Conservation (phyloP, 2,797 vertebrate genomes). For the Schizopygopsis malacanthus region DNA sequence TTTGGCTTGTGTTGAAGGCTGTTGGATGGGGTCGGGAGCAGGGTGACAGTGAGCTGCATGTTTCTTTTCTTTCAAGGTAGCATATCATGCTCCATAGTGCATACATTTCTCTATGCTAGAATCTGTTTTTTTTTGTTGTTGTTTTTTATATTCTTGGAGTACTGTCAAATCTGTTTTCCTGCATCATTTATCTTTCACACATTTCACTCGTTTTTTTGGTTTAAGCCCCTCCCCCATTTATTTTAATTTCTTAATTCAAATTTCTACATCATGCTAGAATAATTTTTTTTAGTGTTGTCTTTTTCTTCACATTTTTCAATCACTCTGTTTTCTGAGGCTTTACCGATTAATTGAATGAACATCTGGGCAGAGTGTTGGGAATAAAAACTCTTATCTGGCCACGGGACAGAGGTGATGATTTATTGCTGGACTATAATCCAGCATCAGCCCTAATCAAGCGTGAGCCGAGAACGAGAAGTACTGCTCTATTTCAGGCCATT, state of each 20-base stretch:
- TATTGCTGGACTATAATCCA: conserved; percentile 6
- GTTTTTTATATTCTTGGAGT: background rate
- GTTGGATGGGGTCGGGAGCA: background rate
- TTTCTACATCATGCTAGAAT: background rate
- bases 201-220: background rate
- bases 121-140: background rate
- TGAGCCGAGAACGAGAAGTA: background rate
- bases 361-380: conserved; percentile 9
- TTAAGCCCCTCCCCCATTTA: background rate
- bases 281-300: background rate
- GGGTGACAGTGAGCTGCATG: conserved; percentile 5
- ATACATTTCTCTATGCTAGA: background rate
- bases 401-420: conserved; percentile 21
- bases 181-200: background rate
- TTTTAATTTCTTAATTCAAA: background rate
- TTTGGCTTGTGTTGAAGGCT: background rate
- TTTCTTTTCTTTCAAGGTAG: background rate
- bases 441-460: background rate
- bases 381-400: background rate
- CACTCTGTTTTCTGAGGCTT: background rate
- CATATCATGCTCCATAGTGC: background rate
- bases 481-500: conserved; percentile 21
- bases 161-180: background rate
- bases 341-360: conserved; percentile 1
- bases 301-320: conserved; percentile 5